A percentile compares a stretch with the other conserved stretches of the same genome.
Conservation (phyloP, 64 coral and sea anemone genomes). For the Astreopora myriophthalma region DNA sequence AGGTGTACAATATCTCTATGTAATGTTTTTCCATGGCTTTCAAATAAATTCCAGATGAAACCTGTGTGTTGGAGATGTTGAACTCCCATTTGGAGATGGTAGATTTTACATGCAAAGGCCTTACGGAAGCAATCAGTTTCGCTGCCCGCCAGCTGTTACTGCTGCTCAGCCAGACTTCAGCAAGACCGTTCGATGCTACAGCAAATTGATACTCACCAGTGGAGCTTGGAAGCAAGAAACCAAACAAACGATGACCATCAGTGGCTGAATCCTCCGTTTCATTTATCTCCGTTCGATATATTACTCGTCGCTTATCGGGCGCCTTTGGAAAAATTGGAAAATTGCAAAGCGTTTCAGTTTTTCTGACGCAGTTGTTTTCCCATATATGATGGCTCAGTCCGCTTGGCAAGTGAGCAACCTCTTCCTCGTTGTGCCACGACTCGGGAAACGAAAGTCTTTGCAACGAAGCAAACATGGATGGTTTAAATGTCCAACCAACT, state of each 20-base stretch:
- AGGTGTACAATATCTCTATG: background rate
- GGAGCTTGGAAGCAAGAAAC: background rate
- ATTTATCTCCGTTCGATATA: background rate
- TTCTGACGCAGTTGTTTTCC: background rate
- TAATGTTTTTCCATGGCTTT: background rate
- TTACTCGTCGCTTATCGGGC: background rate
- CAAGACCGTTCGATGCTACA: background rate
- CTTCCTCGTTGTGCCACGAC: background rate
- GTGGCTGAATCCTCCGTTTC: background rate
- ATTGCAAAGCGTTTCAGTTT: conserved; percentile 2
- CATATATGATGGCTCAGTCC: conserved; percentile 25
- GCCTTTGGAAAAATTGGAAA: conserved; percentile 25
- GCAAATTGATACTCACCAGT: background rate
- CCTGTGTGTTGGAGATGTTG: background rate
- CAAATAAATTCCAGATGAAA: background rate
- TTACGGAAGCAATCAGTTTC: background rate
- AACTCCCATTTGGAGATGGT: background rate
- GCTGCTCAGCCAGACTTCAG: background rate
- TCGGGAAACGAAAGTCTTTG: background rate
- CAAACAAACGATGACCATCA: background rate
- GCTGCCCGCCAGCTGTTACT: background rate
- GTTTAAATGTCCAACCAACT: background rate
- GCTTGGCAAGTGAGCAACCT: background rate
- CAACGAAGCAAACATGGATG: background rate
- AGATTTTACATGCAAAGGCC: background rate